Conservation (phyloP, 2,797 vertebrate species). For the Sebastes alutus region DNA sequence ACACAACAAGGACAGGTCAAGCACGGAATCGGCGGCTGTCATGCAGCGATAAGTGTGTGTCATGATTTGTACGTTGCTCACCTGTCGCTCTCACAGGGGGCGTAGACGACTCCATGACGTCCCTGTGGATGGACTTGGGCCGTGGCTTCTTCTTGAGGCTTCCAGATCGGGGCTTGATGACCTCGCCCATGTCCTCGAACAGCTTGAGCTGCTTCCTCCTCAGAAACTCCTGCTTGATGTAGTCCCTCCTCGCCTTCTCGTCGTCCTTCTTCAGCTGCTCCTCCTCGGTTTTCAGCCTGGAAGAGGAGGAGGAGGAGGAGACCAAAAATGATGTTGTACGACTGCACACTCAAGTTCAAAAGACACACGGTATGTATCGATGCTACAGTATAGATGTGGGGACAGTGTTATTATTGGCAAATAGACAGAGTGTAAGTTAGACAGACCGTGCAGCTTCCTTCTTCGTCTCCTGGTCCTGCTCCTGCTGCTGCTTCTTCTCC, state of each 20-base stretch:
- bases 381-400: neutral
- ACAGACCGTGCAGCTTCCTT: slow-evolving; percentile 90
- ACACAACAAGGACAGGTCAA: slow-evolving; percentile 32
- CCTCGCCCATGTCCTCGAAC: slow-evolving; percentile 94
- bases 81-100: slow-evolving; percentile 88
- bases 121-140: slow-evolving; percentile 96
- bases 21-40: neutral
- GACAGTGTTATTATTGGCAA: neutral
- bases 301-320: slow-evolving; percentile 14
- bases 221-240: slow-evolving; percentile 93
- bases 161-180: slow-evolving; percentile 90
- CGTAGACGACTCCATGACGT: slow-evolving; percentile 89
- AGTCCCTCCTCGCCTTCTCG: slow-evolving; percentile 90
- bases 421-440: neutral
- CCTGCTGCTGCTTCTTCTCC: slow-evolving; percentile 91
- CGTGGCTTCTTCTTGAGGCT: slow-evolving; percentile 91
- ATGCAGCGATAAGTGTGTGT: neutral
- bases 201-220: slow-evolving; percentile 95
- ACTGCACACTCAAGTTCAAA: neutral
- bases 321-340: neutral
- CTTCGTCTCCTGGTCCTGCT: slow-evolving; percentile 91
- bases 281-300: slow-evolving; percentile 93
- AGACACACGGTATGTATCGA: neutral
- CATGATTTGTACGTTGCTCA: slow-evolving; percentile 45
- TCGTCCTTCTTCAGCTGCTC: slow-evolving; percentile 95